phyloP scores from a whole-genome alignment of 2,888 invertebrate species.

The Philereme vetulata region DNA sequence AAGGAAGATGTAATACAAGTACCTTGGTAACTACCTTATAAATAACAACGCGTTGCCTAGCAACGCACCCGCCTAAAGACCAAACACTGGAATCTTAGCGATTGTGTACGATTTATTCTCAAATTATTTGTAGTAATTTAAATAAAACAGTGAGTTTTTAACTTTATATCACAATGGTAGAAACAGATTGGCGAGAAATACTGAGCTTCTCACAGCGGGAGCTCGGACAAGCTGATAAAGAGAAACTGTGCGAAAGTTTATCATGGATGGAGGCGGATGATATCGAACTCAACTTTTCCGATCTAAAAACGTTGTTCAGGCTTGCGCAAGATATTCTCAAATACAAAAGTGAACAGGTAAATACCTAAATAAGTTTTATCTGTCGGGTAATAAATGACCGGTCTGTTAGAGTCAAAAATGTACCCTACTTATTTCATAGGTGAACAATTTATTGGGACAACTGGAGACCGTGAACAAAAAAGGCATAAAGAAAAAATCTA shows the following conservation, averaged over 20 bases:
- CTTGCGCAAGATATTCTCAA: constrained; percentile 87
- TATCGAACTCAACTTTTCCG: constrained; percentile 81
- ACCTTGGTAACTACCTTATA: not conserved
- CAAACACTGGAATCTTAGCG: constrained; percentile 30
- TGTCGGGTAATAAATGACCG: not conserved
- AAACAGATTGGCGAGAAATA: constrained; percentile 85
- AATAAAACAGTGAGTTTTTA: constrained; percentile 17
- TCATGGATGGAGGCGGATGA: constrained; percentile 85
- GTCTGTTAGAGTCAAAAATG: not conserved
- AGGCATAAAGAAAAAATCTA: constrained; percentile 57
- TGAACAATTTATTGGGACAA: constrained; percentile 67
- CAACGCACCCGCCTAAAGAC: constrained; percentile 50
- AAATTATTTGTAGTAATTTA: constrained; percentile 15
- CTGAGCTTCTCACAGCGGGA: constrained; percentile 80
- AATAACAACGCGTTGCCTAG: constrained; percentile 50
- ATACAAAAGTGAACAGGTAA: constrained; percentile 87
- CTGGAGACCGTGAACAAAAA: constrained; percentile 60
- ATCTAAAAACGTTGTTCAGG: constrained; percentile 83
- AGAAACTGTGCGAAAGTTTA: constrained; percentile 85
- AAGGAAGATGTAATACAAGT: too few relatives aligned
- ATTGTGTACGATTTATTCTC: not conserved
- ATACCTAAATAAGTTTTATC: not conserved
- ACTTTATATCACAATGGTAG: constrained; percentile 57
- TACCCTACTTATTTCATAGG: constrained; percentile 45
- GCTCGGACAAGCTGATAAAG: constrained; percentile 84